Conservation (phyloP, 2,113 vertebrate genomes). For the Cavia porcellus region DNA sequence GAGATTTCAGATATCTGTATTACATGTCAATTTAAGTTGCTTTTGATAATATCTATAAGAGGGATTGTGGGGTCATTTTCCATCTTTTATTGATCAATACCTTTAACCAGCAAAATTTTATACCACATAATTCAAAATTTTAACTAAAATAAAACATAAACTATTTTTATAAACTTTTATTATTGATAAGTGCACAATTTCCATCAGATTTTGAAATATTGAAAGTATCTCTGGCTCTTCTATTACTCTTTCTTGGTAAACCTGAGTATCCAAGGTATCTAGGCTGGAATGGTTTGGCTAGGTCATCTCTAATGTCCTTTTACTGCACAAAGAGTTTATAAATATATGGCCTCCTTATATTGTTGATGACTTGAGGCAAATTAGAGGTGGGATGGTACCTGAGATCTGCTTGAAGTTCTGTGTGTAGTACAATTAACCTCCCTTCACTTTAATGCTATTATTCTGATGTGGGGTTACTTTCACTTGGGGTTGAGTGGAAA, state of each 20-base stretch:
- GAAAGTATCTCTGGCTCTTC: not conserved
- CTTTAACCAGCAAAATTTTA: not conserved
- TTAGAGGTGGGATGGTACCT: not conserved
- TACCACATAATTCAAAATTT: not conserved
- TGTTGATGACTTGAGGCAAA: not conserved
- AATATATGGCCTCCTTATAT: not conserved
- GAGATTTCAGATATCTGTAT: not conserved
- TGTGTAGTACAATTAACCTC: not conserved
- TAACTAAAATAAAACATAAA: not conserved
- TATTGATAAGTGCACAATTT: not conserved
- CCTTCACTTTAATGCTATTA: not conserved
- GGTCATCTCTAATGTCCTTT: not conserved
- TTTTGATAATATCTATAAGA: not conserved
- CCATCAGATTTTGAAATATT: not conserved
- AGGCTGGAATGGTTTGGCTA: not conserved
- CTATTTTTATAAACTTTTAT: not conserved
- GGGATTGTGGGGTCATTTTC: not conserved
- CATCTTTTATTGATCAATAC: not conserved
- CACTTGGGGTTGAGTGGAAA: not conserved
- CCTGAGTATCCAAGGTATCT: not conserved
- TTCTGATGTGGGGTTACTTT: not conserved
- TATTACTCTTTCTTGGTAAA: not conserved
- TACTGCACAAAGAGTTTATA: not conserved
- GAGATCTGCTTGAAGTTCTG: not conserved
- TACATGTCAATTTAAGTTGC: not conserved